Base-by-base conservation (phyloP, 2,113 vertebrate species). In the Cranoglanis bouderius region DNA sequence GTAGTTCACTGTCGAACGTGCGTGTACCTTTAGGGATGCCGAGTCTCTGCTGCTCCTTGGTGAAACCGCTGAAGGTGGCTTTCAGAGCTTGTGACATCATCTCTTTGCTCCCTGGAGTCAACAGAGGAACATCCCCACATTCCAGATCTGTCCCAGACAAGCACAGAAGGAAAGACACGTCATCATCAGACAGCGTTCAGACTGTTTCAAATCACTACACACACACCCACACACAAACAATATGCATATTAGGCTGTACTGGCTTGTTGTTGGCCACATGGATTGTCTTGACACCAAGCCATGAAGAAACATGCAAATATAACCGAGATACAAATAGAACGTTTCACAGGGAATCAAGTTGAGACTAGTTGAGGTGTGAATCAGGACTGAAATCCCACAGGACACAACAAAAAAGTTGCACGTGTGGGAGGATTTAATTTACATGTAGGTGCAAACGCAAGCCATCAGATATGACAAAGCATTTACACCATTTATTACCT, bases 51-150 rank as follows among this genome's bases (percentile, higher is more conserved):
- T 99, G 99, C 77, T 99, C 98, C 94, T 99, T 99, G 21, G 97
- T 96, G 55, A 99, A 99, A 90, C 98, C 99, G 0, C 98, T 99
- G 94, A 99, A 99, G 0, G 98, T 99, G 92, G 97, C 98, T 92
- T 98, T 98, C 92, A 99, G 78, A 0, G 99, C 99, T 94, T 99
- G 98, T 85, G 98, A 99, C 98, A 99, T 99, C 98, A 99, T 99
- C 92, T 99, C 98, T 94, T 99, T 99, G 94, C 99, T 99, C 93
- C 98, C 98, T 75, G 98, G 98, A 43, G 99, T 99, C 91, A 99
- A 93, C 40, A 99, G 94, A 14, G 99, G 99, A 72, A 99, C 98
- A 86, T 99, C 99, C 0, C 97, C 97, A 92, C 98, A 99, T 94
- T 99, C 99, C 92, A 98, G 97, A 93, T 99, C 99, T 99, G 96